Base-by-base conservation (phyloP, 2,888 invertebrate species). In the Molanna angustata region DNA sequence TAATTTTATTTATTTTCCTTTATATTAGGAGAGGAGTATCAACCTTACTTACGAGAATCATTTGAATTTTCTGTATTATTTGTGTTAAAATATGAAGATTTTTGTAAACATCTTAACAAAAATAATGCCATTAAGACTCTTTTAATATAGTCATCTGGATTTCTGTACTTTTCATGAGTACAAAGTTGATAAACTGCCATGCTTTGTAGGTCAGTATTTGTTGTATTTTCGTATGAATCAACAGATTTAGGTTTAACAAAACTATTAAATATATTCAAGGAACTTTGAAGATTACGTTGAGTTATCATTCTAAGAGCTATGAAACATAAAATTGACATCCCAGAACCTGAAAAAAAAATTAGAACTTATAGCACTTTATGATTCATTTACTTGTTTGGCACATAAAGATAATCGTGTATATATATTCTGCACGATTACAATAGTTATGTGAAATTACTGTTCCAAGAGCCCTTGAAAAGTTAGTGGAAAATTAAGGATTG, bases 311-410 rank as follows among this genome's bases (percentile, higher is more conserved):
- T 75, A 20, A 91, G 66, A 0, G 90, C 87, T 39, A 90, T 79
- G 63, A 83, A 83, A 59, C 87, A 86, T 2, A 91, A 72, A 43
- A 90, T 79, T 48, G 90, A 90, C 87, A 91, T 90, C 1, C 92
- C 88, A 1, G 87, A 86, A 4, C 83, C 83, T 83, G 59, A 33
- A 67, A 66, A 3, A 22, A 13, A 35, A 14, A 31, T n/a, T n/a
- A n/a, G n/a, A n/a, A n/a, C n/a, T n/a, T n/a, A n/a, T n/a, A n/a
- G n/a, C n/a, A n/a, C n/a, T n/a, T n/a, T n/a, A n/a, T n/a, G n/a
- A n/a, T n/a, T n/a, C n/a, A n/a, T n/a, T n/a, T n/a, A n/a, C n/a
- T n/a, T n/a, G n/a, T n/a, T n/a, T n/a, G n/a, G n/a, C n/a, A n/a
- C n/a, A n/a, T n/a, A n/a, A n/a, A n/a, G n/a, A n/a, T n/a, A n/a